Conservation (phyloP, 2,888 invertebrate genomes). For the Bellardia pandia region DNA sequence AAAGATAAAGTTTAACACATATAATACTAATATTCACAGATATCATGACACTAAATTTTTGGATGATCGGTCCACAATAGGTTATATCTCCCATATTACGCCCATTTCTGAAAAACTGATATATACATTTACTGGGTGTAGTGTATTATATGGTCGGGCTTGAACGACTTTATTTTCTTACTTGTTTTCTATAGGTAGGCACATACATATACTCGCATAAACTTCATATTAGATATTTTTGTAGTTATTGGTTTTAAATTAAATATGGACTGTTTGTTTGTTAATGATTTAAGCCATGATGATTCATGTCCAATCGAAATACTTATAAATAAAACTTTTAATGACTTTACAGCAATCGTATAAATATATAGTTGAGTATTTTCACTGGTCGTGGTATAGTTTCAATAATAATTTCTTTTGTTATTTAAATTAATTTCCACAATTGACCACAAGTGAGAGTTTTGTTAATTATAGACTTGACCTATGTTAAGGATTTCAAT, state of each 20-base stretch:
- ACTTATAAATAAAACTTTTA: conserved; percentile 1
- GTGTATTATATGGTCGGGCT: too few species aligned
- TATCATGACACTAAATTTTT: too few species aligned
- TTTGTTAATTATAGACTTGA: conserved; percentile 33
- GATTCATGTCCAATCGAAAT: conserved; percentile 13
- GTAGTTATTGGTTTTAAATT: conserved; percentile 30
- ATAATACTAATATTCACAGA: too few species aligned
- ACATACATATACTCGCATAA: too few species aligned
- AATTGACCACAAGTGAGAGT: background rate
- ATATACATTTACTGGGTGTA: too few species aligned
- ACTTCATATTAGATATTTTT: background rate
- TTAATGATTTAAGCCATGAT: background rate
- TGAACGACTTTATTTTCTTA: too few species aligned
- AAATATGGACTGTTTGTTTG: conserved; percentile 11
- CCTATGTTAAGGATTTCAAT: conserved; percentile 21
- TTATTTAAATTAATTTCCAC: conserved; percentile 7
- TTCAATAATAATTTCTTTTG: conserved; percentile 27
- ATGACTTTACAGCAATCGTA: background rate
- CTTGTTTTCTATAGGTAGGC: too few species aligned
- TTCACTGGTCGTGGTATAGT: background rate
- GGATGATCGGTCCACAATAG: too few species aligned
- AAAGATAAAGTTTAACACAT: too few species aligned
- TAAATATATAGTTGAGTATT: background rate
- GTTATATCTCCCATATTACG: too few species aligned
- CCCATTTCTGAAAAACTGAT: too few species aligned